Evolutionary conservation across 2,888 invertebrate genomes (phyloP).

Genomic region (Lycia hirtaria): DNA sequence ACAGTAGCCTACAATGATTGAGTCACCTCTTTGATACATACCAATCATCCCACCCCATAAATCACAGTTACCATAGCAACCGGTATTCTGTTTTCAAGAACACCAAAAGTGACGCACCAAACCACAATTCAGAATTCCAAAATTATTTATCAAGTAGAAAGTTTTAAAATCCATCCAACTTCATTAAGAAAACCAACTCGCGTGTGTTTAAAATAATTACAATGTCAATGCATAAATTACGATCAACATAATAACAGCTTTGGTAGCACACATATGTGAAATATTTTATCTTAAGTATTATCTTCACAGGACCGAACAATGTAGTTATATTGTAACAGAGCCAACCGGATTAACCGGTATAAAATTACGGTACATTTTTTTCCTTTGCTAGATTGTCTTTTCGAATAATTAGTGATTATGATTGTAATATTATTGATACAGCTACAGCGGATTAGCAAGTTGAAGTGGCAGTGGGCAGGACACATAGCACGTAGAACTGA

Average conservation of each 20-base stretch:
- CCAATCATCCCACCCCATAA: background rate
- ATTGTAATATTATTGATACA: too few relatives aligned
- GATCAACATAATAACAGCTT: constrained; percentile 67
- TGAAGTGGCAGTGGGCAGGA: too few relatives aligned
- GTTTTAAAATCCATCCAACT: constrained; percentile 54
- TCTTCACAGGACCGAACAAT: constrained; percentile 43
- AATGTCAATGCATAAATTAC: constrained; percentile 75
- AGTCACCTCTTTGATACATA: background rate
- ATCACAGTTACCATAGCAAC: background rate
- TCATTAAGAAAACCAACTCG: constrained; percentile 65
- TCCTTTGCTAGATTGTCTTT: background rate
- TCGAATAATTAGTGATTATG: too few relatives aligned
- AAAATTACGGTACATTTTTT: background rate
- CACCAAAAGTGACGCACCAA: constrained; percentile 34
- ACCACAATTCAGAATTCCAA: constrained; percentile 41
- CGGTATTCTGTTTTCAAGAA: constrained; percentile 20
- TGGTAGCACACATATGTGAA: constrained; percentile 64
- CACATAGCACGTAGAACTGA: too few relatives aligned
- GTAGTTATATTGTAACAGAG: constrained; percentile 1
- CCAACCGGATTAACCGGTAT: constrained; percentile 3
- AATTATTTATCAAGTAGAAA: constrained; percentile 53
- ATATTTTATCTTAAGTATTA: constrained; percentile 68
- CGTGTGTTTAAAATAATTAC: constrained; percentile 66
- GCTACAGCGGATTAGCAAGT: too few relatives aligned
- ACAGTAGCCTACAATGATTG: too few relatives aligned